A percentile compares a stretch with the other conserved stretches of the same genome.
Evolutionary conservation across 23 tunicate species (phyloP).

Genomic region (Phallusia fumigata): DNA sequence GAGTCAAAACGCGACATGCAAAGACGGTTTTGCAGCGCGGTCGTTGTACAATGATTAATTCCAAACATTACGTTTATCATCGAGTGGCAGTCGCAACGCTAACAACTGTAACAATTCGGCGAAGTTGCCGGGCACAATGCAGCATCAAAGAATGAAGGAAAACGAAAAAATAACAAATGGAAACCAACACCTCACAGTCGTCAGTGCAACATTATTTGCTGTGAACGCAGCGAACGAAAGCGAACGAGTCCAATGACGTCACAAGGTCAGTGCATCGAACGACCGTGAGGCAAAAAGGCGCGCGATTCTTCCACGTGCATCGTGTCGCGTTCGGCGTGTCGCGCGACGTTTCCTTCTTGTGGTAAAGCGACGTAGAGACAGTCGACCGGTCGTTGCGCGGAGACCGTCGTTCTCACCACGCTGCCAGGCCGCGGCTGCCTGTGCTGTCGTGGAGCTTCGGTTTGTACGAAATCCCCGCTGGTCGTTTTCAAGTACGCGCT

Average conservation of each 20-base stretch:
- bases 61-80: too few species aligned
- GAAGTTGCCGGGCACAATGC: background rate
- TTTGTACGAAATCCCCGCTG: background rate
- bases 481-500: background rate
- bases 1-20: too few species aligned
- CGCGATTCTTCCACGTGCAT: background rate
- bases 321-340: background rate
- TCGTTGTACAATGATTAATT: too few species aligned
- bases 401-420: conserved; percentile 28
- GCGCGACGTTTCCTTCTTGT: background rate
- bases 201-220: conserved; percentile 16
- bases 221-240: conserved; percentile 8
- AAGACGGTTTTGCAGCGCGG: too few species aligned
- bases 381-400: conserved; percentile 17
- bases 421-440: conserved; percentile 26
- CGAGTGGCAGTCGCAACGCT: conserved; percentile 6
- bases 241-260: background rate
- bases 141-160: background rate
- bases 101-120: background rate
- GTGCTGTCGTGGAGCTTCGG: background rate
- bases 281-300: conserved; percentile 7
- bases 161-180: background rate
- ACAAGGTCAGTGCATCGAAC: background rate
- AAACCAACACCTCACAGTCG: conserved; percentile 27
- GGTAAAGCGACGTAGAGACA: conserved; percentile 54